Base-by-base conservation (phyloP, 1,140 invertebrate species). In the Camponotus vicinus region DNA sequence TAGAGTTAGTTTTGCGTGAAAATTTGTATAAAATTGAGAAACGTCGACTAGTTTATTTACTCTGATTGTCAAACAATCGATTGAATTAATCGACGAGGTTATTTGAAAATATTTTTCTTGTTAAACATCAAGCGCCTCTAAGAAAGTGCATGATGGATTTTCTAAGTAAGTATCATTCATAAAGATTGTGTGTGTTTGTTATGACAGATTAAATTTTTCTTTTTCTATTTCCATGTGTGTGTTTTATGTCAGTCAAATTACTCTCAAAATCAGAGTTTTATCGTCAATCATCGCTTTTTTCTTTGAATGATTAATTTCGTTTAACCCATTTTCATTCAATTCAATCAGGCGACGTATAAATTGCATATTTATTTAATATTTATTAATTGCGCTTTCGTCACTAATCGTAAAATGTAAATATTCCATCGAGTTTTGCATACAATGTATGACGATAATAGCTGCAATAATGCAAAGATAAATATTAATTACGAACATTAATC, bases 381-480 rank as follows among this genome's bases (percentile, higher is more conserved):
- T 27, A 27, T 27, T 27, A 27, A 27, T 27, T 55, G 37, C 18
- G 21, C 32, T 88, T 84, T 82, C 69, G 69, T 86, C 76, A 80
- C 18, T 21, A 45, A 37, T 8, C n/a, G 5, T n/a, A 21, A 11
- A 45, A 18, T n/a, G 8, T 52, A 55, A 87, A 32, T 27, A 18
- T 55, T 76, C 21, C 57, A n/a, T 32, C 18, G 3, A 59, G 32
- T 78, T 89, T 88, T 76, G 27, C 88, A 89, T 86, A 89, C 73
- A 88, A 85, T 89, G 27, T 37, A 3, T 5, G 21, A 61, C 49
- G 78, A 13, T 42, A 55, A 11, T 9, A 52, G 13, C 2, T 11
- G 13, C 11, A 11, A 83, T 27, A 37, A 61, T 18, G 11, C 15
- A 7, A 11, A 5, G 55, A 63, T 59, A 66, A 66, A 87, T 77